Percentiles rank a stretch among this genome's conserved stretches.
Conservation (phyloP, 2,888 invertebrate species). For the Hipparchia semele region DNA sequence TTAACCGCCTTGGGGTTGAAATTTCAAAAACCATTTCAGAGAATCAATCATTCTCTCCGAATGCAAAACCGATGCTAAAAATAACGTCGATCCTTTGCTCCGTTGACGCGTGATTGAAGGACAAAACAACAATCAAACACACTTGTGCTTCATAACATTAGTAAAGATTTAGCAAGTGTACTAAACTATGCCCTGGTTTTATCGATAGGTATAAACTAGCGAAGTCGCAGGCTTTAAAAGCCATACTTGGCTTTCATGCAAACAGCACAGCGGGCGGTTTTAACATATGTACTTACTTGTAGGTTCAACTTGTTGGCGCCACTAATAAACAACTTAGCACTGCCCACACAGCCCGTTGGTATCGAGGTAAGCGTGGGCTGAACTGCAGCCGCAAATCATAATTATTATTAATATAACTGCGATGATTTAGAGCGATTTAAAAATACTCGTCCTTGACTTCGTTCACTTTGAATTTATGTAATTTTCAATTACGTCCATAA, state of each 20-base stretch:
- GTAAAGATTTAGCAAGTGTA: too few species aligned
- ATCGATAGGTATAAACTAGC: background rate
- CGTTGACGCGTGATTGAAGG: too few species aligned
- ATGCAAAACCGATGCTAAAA: too few species aligned
- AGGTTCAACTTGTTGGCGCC: conserved; percentile 1
- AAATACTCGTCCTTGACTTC: background rate
- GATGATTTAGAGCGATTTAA: background rate
- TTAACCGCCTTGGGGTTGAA: too few species aligned
- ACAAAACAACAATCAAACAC: too few species aligned
- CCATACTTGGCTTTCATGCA: background rate
- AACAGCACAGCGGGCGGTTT: background rate
- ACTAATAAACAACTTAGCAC: conserved; percentile 6
- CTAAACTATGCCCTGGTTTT: too few species aligned
- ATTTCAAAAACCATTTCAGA: too few species aligned
- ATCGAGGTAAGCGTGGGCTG: background rate
- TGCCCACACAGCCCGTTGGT: background rate
- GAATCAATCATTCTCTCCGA: too few species aligned
- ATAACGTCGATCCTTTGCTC: too few species aligned
- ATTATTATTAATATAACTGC: background rate
- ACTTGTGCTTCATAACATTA: too few species aligned
- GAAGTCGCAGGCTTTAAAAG: background rate
- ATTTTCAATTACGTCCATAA: too few species aligned
- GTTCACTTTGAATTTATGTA: background rate
- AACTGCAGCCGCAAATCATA: background rate
- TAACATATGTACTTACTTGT: background rate